These are phyloP conservation scores for Eupithecia inturbata DNA, from an alignment of 2,888 invertebrate genomes.

Conservation along the genomic window DNA sequence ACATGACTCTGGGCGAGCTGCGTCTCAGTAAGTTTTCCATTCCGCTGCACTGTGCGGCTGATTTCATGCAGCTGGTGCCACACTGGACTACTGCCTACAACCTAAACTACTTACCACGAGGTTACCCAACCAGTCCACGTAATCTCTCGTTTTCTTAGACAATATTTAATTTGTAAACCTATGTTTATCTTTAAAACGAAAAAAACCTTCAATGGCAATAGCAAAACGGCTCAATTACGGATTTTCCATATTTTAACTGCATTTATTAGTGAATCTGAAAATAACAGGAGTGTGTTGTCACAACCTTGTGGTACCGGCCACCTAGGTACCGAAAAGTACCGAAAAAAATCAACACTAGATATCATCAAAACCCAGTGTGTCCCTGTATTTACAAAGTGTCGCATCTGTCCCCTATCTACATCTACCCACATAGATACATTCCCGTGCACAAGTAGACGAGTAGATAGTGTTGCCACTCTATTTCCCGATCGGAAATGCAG, in stretches of 20 bases:
- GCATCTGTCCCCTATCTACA: slow-evolving; percentile 8
- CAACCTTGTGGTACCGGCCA: background rate
- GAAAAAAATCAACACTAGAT: background rate
- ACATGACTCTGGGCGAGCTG: background rate
- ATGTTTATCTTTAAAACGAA: too few species aligned
- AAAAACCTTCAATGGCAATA: too few species aligned
- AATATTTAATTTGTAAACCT: too few species aligned
- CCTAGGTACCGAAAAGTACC: background rate
- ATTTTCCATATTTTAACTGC: too few species aligned
- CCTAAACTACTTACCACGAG: background rate
- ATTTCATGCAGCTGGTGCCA: slow-evolving; percentile 10
- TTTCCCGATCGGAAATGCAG: slow-evolving; percentile 32
- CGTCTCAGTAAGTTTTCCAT: slow-evolving; percentile 17
- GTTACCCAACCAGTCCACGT: background rate
- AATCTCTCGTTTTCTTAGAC: background rate
- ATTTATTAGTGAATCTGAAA: background rate
- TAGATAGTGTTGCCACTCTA: slow-evolving; percentile 20
- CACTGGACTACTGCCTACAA: background rate
- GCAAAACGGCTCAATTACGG: too few species aligned
- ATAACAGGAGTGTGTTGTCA: background rate
- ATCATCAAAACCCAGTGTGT: slow-evolving; percentile 12
- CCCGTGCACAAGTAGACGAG: background rate
- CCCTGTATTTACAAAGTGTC: slow-evolving; percentile 7
- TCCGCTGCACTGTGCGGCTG: slow-evolving; percentile 14
- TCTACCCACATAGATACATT: background rate